Evolutionary conservation across 2,113 vertebrate species (phyloP).

Genomic region (Gobius niger): DNA sequence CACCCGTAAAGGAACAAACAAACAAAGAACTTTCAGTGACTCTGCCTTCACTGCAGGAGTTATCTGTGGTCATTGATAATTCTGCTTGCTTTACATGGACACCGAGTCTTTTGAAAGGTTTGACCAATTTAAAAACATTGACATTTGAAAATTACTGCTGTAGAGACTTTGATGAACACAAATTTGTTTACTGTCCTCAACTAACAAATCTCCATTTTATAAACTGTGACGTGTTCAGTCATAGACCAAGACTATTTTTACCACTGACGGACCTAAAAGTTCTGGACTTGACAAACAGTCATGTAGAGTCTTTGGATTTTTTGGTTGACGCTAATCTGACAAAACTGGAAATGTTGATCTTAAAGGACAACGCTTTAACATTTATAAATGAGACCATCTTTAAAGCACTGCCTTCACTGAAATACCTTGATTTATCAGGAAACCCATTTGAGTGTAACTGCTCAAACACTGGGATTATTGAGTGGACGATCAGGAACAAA

Average conservation of each 20-base stretch:
- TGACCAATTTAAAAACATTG: neutral
- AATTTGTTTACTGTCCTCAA: neutral
- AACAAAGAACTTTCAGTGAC: neutral
- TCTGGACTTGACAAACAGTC: neutral
- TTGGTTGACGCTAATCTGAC: conserved; percentile 55
- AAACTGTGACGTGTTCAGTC: neutral
- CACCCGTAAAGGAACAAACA: neutral
- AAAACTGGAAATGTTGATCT: conserved; percentile 61
- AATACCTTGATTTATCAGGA: conserved; percentile 62
- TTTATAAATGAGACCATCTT: conserved; percentile 45
- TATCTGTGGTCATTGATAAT: neutral
- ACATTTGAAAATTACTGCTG: neutral
- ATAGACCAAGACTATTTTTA: neutral
- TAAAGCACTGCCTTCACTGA: conserved; percentile 54
- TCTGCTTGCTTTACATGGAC: neutral
- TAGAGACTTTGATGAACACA: too few species aligned
- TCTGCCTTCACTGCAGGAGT: neutral
- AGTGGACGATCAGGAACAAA: conserved; percentile 45
- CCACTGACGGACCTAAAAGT: neutral
- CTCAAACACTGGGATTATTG: conserved; percentile 66
- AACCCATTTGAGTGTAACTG: conserved; percentile 77
- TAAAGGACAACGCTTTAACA: conserved; percentile 54
- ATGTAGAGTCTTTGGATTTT: conserved; percentile 68
- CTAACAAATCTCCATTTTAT: neutral
- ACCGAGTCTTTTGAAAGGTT: neutral